phyloP scores from a whole-genome alignment of 2,888 invertebrate species.

The Plemyria rubiginata region DNA sequence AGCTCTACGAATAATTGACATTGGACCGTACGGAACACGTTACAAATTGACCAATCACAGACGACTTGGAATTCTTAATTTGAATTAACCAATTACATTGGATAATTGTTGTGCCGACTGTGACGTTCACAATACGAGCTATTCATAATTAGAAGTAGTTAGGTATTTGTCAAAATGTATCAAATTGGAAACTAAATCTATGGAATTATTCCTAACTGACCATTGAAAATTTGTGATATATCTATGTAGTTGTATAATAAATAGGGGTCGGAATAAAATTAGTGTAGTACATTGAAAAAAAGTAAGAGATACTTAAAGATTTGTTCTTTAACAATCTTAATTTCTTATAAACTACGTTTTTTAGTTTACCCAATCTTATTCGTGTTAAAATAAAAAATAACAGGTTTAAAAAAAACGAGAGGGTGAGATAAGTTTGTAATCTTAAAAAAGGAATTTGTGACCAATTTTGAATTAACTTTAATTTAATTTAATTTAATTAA shows the following conservation, averaged over 20 bases:
- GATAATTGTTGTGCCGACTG: conserved; percentile 50
- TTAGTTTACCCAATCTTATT: too few species aligned
- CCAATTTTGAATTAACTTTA: too few species aligned
- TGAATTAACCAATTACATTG: conserved; percentile 60
- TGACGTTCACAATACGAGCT: conserved; percentile 14
- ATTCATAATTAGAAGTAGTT: conserved; percentile 26
- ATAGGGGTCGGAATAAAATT: background rate
- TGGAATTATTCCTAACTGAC: conserved; percentile 2
- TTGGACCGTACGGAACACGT: background rate
- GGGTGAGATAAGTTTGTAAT: too few species aligned
- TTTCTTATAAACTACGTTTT: too few species aligned
- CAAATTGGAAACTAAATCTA: conserved; percentile 3
- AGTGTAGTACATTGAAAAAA: too few species aligned
- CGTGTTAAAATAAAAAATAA: too few species aligned
- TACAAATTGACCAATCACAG: conserved; percentile 51
- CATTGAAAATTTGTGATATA: background rate
- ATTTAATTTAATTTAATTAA: too few species aligned
- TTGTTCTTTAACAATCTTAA: too few species aligned
- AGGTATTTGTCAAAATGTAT: conserved; percentile 28
- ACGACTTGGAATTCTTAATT: conserved; percentile 56
- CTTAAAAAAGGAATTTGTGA: too few species aligned
- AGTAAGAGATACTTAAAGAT: too few species aligned
- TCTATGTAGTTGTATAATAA: background rate
- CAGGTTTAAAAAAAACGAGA: too few species aligned
- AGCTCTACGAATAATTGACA: conserved; percentile 11